phyloP scores from a whole-genome alignment of 2,113 vertebrate species.

The Apteryx owenii region DNA sequence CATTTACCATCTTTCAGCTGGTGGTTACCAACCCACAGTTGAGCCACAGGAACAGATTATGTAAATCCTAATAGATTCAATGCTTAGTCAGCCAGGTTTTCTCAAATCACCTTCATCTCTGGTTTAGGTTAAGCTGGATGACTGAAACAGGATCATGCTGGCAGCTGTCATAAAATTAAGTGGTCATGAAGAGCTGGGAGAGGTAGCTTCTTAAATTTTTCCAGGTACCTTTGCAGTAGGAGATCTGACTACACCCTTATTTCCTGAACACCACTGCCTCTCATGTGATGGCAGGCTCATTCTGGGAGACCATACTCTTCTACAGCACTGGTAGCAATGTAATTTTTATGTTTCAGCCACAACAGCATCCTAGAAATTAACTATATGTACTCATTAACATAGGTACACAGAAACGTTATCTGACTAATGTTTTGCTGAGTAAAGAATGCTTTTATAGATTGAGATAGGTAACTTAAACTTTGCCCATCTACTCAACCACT shows the following conservation, averaged over 20 bases:
- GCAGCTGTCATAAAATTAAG: not conserved
- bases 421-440: not conserved
- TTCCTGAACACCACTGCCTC: not conserved
- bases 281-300: not conserved
- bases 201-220: not conserved
- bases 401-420: not conserved
- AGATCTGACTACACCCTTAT: not conserved
- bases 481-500: not conserved
- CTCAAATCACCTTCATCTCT: conserved; percentile 4
- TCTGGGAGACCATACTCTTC: not conserved
- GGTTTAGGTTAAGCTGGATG: not conserved
- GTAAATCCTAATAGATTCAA: conserved; percentile 35
- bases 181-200: not conserved
- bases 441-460: not conserved
- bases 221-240: not conserved
- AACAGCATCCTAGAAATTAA: not conserved
- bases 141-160: not conserved
- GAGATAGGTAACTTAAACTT: not conserved
- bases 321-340: not conserved
- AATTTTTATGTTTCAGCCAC: not conserved
- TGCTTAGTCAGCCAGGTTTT: conserved; percentile 14
- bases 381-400: not conserved
- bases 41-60: conserved; percentile 41
- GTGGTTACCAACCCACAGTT: conserved; percentile 24
- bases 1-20: conserved; percentile 46